Percentiles rank a stretch among this genome's conserved stretches.
These are phyloP conservation scores for Adelges cooleyi DNA, from an alignment of 1,140 invertebrate species.

Conservation along the genomic window DNA sequence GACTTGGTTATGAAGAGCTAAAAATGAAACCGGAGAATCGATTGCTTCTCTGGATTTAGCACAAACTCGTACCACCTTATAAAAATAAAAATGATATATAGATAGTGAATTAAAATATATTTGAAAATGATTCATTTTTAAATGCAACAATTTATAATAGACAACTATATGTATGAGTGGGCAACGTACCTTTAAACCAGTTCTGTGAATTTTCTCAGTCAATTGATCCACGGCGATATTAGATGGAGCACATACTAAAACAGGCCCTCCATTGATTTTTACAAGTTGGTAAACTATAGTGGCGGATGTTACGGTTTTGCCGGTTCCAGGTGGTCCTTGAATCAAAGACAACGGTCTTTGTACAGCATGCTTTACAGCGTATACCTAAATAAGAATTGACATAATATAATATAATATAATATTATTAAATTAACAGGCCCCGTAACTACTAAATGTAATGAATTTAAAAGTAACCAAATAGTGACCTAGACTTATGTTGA, in stretches of 20 bases:
- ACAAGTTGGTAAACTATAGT: conserved; percentile 98
- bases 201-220: conserved; percentile 96
- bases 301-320: conserved; percentile 98
- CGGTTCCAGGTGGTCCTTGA: conserved; percentile 74
- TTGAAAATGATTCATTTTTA: too few species aligned
- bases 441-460: neutral
- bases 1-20: conserved; percentile 95
- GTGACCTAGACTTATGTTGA: too few species aligned
- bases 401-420: neutral
- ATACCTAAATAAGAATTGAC: conserved; percentile 58
- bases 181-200: conserved; percentile 65
- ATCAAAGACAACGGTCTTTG: conserved; percentile 94
- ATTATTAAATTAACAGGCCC: neutral
- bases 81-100: conserved; percentile 16
- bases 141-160: neutral
- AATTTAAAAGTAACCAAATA: neutral
- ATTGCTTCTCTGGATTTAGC: conserved; percentile 97
- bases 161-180: neutral
- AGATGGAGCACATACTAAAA: conserved; percentile 95
- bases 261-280: conserved; percentile 84
- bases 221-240: conserved; percentile 99
- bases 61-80: conserved; percentile 77
- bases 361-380: conserved; percentile 97
- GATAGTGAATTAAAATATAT: neutral
- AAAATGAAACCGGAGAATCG: conserved; percentile 92